phyloP scores from a whole-genome alignment of 2,888 invertebrate species.

The Drosophila macrospina region DNA sequence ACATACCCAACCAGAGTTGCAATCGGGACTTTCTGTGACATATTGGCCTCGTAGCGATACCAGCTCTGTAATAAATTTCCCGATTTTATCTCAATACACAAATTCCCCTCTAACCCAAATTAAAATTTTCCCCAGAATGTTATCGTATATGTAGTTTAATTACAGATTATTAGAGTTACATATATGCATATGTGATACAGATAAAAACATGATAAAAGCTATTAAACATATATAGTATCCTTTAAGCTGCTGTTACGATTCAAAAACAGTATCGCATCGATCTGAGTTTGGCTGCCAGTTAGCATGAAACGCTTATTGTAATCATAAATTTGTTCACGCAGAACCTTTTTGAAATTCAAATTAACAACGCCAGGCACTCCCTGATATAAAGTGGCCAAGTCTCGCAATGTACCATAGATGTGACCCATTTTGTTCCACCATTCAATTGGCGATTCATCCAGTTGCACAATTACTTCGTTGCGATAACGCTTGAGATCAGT shows the following conservation, averaged over 20 bases:
- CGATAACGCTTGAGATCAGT: conserved; percentile 82
- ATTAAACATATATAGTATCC: conserved; percentile 58
- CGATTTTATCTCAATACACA: not conserved
- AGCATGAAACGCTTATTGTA: conserved; percentile 81
- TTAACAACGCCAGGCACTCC: conserved; percentile 84
- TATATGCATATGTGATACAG: conserved; percentile 37
- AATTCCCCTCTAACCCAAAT: not conserved
- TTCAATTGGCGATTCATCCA: conserved; percentile 84
- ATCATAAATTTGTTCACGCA: conserved; percentile 82
- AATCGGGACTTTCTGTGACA: not conserved
- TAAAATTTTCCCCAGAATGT: not conserved
- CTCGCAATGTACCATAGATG: conserved; percentile 78
- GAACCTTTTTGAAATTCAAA: conserved; percentile 78
- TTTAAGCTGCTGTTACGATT: conserved; percentile 70
- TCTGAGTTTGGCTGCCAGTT: conserved; percentile 73
- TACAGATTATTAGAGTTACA: conserved; percentile 44
- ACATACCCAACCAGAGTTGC: conserved; percentile 35
- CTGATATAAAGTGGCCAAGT: conserved; percentile 81
- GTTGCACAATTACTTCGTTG: conserved; percentile 80
- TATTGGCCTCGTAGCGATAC: not conserved
- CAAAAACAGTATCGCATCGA: conserved; percentile 82
- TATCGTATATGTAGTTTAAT: conserved; percentile 46
- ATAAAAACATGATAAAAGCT: conserved; percentile 43
- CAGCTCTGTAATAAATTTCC: conserved; percentile 17
- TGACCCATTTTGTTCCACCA: conserved; percentile 84